A percentile compares a stretch with the other conserved stretches of the same genome.
Evolutionary conservation across 1,140 invertebrate species (phyloP).

Genomic region (Streblospio benedicti): DNA sequence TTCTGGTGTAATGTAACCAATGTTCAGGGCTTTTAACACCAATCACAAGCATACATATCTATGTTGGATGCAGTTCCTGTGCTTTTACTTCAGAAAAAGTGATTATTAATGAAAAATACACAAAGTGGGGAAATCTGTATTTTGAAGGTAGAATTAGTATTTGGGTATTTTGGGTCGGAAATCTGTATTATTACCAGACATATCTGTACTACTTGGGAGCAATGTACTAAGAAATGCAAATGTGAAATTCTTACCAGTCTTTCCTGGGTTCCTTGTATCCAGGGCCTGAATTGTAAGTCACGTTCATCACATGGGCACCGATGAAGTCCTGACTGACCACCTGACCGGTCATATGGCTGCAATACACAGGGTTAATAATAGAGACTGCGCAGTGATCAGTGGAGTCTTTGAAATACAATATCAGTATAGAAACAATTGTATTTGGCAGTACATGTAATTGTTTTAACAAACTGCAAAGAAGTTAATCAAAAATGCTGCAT

Average conservation of each 20-base stretch:
- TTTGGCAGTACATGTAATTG: too few species aligned
- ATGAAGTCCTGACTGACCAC: neutral
- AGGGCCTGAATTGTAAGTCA: neutral
- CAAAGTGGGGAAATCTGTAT: neutral
- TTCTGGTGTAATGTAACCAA: too few species aligned
- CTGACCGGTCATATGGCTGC: constrained; percentile 17
- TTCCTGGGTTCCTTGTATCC: neutral
- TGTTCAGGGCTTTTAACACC: too few species aligned
- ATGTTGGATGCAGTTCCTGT: too few species aligned
- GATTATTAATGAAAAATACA: neutral
- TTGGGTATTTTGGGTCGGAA: neutral
- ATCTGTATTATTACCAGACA: neutral
- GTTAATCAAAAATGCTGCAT: too few species aligned
- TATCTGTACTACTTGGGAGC: neutral
- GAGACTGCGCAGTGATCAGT: too few species aligned
- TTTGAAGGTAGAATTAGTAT: neutral
- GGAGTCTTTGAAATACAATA: too few species aligned
- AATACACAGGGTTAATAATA: constrained; percentile 3
- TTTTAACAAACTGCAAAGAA: too few species aligned
- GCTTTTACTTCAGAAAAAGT: neutral
- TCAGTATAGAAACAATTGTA: too few species aligned
- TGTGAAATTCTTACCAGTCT: neutral
- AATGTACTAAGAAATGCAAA: too few species aligned
- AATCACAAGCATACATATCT: too few species aligned
- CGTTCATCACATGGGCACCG: neutral